Evolutionary conservation across 2,113 vertebrate species (phyloP), one percentile per base, ranked within the genome.

Genomic region (Malurus elegans): DNA sequence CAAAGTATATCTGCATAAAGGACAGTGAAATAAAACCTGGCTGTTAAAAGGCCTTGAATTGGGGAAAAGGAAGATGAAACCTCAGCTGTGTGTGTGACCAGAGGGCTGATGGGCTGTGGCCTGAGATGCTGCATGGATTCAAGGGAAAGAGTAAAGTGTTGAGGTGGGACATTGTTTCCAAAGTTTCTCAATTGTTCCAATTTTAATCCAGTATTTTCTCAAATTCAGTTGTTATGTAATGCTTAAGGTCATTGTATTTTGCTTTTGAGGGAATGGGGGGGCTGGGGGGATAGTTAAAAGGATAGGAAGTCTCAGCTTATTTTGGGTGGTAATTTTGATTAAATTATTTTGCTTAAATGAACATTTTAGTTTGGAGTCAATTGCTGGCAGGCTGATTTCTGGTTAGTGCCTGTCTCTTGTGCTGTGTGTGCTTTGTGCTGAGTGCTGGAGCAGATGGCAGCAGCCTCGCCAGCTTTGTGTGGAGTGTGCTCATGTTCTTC

Each of bases 401-500:
- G 80, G 57, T 51, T 57, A 61, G 36, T 29, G 36, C 57, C 11
- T 26, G 15, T 24, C 32, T 51, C 34, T 69, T 57, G 36, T 75
- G 82, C 2, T 4, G 4, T 8, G 26, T 19, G 31, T 54, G 69
- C 56, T 86, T 50, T 70, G 60, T 62, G 67, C 36, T 61, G 76
- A 9, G 69, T 0, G 0, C 25, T 74, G 90, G 61, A 87, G 65
- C 80, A 74, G 67, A 58, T 40, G 62, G 65, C 57, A 42, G 61
- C 58, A 58, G 78, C 7, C 64, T 57, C 0, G 0, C 19, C 19
- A 60, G 58, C 50, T 73, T 21, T 28, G 60, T 23, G 25, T 5
- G 0, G 7, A 14, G 25, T 13, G 5, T 20, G n/a, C 50, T 80
- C 0, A 0, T 32, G 1, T 54, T 75, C 7, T 19, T 23, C 20